Percentiles rank a stretch among this genome's conserved stretches.
Conservation (phyloP, 2,797 vertebrate species). For the Muscicapa striata region DNA sequence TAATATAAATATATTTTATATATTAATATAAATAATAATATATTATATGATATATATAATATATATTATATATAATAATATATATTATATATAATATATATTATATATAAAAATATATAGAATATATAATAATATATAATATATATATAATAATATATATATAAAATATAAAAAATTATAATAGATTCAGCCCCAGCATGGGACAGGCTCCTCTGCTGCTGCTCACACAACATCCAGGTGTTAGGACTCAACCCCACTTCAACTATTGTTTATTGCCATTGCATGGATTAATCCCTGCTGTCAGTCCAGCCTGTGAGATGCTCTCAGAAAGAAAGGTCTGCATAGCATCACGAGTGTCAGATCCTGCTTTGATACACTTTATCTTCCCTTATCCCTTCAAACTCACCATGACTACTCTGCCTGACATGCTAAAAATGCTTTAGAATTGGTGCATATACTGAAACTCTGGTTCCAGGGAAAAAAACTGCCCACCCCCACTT, state of each 20-base stretch:
- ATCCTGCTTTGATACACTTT: conserved; percentile 77
- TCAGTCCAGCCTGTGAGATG: conserved; percentile 72
- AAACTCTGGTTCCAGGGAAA: conserved; percentile 50
- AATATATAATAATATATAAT: too few species aligned
- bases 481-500: conserved; percentile 30
- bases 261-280: conserved; percentile 73
- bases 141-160: too few species aligned
- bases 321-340: conserved; percentile 75
- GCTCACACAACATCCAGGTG: conserved; percentile 72
- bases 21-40: too few species aligned
- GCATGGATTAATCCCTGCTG: conserved; percentile 77
- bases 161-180: too few species aligned
- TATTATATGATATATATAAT: too few species aligned
- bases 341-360: conserved; percentile 75
- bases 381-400: conserved; percentile 75
- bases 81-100: too few species aligned
- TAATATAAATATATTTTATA: too few species aligned
- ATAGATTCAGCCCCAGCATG: neutral
- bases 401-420: conserved; percentile 70
- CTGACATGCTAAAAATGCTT: conserved; percentile 67
- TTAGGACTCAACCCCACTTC: conserved; percentile 66
- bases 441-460: conserved; percentile 30
- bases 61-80: too few species aligned
- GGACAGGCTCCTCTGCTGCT: neutral
- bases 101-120: too few species aligned